phyloP scores from a whole-genome alignment of 2,888 invertebrate species.

The Podabrus alpinus region DNA sequence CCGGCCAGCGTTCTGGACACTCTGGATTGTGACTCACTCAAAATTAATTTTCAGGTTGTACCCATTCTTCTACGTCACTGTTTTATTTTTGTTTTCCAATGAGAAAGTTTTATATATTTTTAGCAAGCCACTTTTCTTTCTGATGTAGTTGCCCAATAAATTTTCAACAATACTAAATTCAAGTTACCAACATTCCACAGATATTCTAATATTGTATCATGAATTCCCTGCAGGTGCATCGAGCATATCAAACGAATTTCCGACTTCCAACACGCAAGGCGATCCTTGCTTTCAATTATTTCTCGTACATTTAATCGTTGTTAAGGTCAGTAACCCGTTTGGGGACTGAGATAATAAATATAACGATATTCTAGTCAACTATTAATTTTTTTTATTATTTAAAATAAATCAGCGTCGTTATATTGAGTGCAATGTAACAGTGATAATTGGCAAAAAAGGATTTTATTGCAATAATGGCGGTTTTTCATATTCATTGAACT shows the following conservation, averaged over 20 bases:
- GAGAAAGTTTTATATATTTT: not conserved
- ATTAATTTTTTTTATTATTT: not conserved
- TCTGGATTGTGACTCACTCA: too few species aligned
- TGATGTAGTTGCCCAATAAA: not conserved
- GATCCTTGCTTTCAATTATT: conserved; percentile 14
- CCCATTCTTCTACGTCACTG: not conserved
- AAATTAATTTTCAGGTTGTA: too few species aligned
- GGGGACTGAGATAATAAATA: not conserved
- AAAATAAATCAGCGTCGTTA: not conserved
- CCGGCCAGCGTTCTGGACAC: too few species aligned
- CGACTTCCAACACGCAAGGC: conserved; percentile 9
- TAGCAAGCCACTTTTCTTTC: not conserved
- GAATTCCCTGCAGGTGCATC: conserved; percentile 4
- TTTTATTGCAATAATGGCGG: not conserved
- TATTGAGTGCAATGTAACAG: not conserved
- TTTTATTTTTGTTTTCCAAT: not conserved
- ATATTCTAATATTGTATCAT: not conserved
- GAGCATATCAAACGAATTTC: conserved; percentile 1
- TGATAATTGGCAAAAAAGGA: not conserved
- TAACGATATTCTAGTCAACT: not conserved
- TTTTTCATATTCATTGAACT: not conserved
- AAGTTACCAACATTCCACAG: not conserved
- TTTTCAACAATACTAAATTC: not conserved
- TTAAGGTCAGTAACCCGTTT: conserved; percentile 1
- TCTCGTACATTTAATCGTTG: not conserved